Evolutionary conservation across 2,113 vertebrate species (phyloP).

Genomic region (Lamprotornis superbus): DNA sequence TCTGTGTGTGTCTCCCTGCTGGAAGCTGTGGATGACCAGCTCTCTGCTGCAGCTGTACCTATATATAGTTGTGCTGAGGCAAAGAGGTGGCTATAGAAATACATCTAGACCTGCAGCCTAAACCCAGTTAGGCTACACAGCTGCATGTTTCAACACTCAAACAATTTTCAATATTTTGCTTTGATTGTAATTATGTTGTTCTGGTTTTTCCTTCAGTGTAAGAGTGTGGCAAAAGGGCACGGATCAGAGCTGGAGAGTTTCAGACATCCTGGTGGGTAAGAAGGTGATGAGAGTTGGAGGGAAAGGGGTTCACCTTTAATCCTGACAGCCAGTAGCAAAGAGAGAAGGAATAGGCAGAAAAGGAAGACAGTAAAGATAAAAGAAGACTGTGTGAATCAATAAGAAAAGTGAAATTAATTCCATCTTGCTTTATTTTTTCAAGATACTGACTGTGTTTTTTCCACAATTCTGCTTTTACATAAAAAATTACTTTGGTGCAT

Average conservation of each 20-base stretch:
- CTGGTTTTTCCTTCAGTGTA: background rate
- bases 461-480: background rate
- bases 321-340: background rate
- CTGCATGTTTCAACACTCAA: background rate
- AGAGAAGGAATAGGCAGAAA: background rate
- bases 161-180: background rate
- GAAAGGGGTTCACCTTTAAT: background rate
- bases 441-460: background rate
- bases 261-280: background rate
- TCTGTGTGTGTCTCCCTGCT: background rate
- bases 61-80: background rate
- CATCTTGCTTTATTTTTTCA: background rate
- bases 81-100: background rate
- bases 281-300: background rate
- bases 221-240: fast-evolving
- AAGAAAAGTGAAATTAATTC: background rate
- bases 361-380: background rate
- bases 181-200: background rate
- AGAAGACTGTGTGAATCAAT: background rate
- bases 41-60: background rate
- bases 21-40: background rate
- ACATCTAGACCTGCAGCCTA: background rate
- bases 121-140: background rate
- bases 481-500: background rate
- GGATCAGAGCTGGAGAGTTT: background rate